Conservation (phyloP, 2,113 vertebrate species). For the Periophthalmus modestus region DNA sequence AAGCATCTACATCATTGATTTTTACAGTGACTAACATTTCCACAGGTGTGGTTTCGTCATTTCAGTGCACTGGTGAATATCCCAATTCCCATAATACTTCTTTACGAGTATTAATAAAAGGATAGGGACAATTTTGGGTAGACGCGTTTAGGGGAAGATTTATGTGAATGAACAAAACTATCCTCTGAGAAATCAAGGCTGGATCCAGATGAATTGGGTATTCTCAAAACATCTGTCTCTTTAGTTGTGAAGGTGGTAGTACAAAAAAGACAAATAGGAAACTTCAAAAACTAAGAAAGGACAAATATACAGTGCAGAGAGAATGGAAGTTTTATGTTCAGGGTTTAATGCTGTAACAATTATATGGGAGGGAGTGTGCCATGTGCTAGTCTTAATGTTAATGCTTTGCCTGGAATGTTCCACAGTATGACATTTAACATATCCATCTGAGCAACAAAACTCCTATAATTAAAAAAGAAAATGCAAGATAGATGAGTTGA, state of each 20-base stretch:
- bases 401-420: background rate
- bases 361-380: background rate
- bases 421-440: no score
- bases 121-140: background rate
- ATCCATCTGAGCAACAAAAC: no score
- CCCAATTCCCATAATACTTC: constrained; percentile 10
- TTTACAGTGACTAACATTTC: constrained; percentile 30
- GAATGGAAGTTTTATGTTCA: background rate
- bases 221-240: constrained; percentile 51
- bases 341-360: background rate
- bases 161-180: constrained; percentile 23
- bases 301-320: background rate
- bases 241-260: constrained; percentile 17
- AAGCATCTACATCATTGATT: constrained; percentile 29
- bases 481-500: no score
- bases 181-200: constrained; percentile 17
- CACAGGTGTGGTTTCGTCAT: constrained; percentile 46
- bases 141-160: constrained; percentile 26
- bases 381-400: background rate
- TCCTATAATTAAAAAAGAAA: no score
- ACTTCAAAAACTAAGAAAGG: background rate
- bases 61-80: constrained; percentile 30
- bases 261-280: constrained; percentile 14
- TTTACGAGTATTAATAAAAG: background rate
- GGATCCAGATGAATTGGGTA: no score